phyloP scores from a whole-genome alignment of 2,888 invertebrate genomes.

The Scaptomyza flava region DNA sequence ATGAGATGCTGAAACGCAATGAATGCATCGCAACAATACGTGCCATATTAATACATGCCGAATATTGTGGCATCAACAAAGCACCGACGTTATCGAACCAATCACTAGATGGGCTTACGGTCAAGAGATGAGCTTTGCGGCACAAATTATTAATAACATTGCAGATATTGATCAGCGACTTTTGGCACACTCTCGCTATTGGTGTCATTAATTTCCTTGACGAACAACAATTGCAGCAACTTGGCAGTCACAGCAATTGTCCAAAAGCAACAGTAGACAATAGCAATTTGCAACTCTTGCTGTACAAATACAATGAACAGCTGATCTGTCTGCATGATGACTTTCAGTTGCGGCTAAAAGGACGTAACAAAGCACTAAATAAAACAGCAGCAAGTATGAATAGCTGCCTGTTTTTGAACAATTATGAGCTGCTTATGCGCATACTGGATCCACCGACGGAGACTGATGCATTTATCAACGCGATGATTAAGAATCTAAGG shows the following conservation, averaged over 20 bases:
- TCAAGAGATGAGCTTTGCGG: conserved; percentile 58
- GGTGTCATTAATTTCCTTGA: conserved; percentile 81
- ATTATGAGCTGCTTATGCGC: conserved; percentile 81
- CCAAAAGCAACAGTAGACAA: not conserved
- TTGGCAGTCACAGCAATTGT: not conserved
- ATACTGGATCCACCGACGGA: conserved; percentile 69
- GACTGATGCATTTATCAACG: conserved; percentile 51
- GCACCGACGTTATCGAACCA: conserved; percentile 61
- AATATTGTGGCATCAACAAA: conserved; percentile 74
- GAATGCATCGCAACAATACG: conserved; percentile 80
- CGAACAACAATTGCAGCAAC: conserved; percentile 41
- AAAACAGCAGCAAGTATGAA: conserved; percentile 16
- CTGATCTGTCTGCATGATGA: conserved; percentile 70
- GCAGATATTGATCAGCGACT: conserved; percentile 68
- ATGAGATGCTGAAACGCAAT: conserved; percentile 71
- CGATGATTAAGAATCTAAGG: conserved; percentile 68
- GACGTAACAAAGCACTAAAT: not conserved
- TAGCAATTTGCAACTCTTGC: conserved; percentile 48
- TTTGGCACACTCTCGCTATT: conserved; percentile 76
- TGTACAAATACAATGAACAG: conserved; percentile 77
- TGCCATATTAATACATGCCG: conserved; percentile 68
- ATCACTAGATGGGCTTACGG: conserved; percentile 75
- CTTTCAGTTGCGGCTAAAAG: conserved; percentile 22
- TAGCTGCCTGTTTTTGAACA: conserved; percentile 78
- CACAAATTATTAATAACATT: conserved; percentile 75